Evolutionary conservation across 2,888 invertebrate genomes (phyloP), one percentile per base, ranked within the genome.

Genomic region (Acronicta aceris): DNA sequence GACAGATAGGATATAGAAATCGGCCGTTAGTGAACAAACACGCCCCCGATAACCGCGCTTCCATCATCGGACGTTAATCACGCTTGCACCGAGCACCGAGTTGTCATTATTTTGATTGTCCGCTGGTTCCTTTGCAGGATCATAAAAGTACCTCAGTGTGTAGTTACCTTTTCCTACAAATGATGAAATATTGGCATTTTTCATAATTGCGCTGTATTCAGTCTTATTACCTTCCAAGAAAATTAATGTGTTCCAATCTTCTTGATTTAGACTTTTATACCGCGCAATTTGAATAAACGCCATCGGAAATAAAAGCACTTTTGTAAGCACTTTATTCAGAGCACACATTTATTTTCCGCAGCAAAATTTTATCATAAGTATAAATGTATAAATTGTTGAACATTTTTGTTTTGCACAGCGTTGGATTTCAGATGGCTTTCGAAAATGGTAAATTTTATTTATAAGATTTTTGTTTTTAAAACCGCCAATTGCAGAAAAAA

Each of bases 351-450:
- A 68, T 65, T 78, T 78, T 74, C 52, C 55, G 60, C 65, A 61
- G 64, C 59, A 75, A 66, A 61, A 49, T 56, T 55, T 60, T 74
- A 66, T 72, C 57, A 62, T 66, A 78, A 70, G 70, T 70, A 62
- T 65, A 78, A 69, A 74, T 71, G 61, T 77, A 72, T 77, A 79
- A 74, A 67, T 71, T 52, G 55, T 72, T 81, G 55, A 78, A 73
- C 59, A 74, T 89, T 90, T 92, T 90, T 92, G 87, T 92, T 92
- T 88, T 87, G 92, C 92, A 82, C 86, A 85, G 86, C 93, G 85
- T 89, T 86, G 94, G 93, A 94, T 92, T 90, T 89, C 90, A 94
- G 94, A 90, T 92, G 87, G 91, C 93, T 88, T 82, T 61, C 72
- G 87, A 89, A 89, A 85, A 84, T 76, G 92, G 94, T 93, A 93